Conservation (phyloP, 2,888 invertebrate species). For the Drosophila borborema region DNA sequence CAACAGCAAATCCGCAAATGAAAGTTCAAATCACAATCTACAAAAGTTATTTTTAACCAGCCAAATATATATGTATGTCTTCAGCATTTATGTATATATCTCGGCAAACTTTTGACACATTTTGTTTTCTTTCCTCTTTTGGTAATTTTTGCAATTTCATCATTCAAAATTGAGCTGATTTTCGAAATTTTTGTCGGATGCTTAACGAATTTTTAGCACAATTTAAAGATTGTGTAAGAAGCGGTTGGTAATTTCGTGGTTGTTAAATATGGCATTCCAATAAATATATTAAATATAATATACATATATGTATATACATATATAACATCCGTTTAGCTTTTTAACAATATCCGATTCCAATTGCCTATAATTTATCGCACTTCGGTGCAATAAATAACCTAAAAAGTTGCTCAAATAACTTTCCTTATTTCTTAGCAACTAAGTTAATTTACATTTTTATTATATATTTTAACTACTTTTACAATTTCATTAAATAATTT, state of each 20-base stretch:
- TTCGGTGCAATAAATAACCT: not conserved
- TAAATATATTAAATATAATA: not conserved
- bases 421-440: constrained; percentile 1
- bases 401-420: not conserved
- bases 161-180: constrained; percentile 63
- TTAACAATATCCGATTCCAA: not conserved
- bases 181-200: constrained; percentile 38
- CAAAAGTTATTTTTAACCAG: constrained; percentile 31
- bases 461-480: constrained; percentile 2
- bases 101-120: constrained; percentile 29
- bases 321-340: not conserved
- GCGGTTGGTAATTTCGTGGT: constrained; percentile 29
- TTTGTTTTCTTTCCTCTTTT: constrained; percentile 42
- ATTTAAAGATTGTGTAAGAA: constrained; percentile 23
- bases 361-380: constrained; percentile 11
- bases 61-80: not conserved
- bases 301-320: no score
- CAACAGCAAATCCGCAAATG: constrained; percentile 48
- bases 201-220: constrained; percentile 32
- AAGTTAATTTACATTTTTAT: not conserved
- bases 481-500: constrained; percentile 4
- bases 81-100: constrained; percentile 1
- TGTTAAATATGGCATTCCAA: not conserved
- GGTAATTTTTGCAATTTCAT: constrained; percentile 69
- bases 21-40: constrained; percentile 49